Percentiles rank a stretch among this genome's conserved stretches.
Evolutionary conservation across 2,888 invertebrate species (phyloP).

Genomic region (Drosophila tripunctata): DNA sequence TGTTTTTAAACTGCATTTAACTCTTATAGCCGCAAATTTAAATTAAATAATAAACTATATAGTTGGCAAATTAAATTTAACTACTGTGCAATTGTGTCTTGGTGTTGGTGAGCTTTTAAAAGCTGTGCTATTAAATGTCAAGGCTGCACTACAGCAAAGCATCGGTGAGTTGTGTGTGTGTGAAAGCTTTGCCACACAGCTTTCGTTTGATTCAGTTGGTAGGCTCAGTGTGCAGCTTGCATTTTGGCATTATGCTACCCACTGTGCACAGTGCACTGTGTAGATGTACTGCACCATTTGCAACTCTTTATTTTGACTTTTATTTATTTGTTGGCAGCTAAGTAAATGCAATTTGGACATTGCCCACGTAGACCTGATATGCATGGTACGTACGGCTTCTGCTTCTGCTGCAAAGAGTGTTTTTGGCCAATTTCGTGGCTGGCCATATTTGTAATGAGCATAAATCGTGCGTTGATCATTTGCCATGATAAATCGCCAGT

Average conservation of each 20-base stretch:
- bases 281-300: conserved; percentile 78
- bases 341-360: conserved; percentile 77
- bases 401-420: conserved; percentile 32
- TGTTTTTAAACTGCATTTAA: no score
- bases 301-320: conserved; percentile 79
- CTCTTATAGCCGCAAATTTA: neutral
- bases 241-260: conserved; percentile 43
- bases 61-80: neutral
- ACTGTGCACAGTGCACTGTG: conserved; percentile 34
- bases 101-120: conserved; percentile 11
- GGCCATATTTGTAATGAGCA: conserved; percentile 80
- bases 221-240: neutral
- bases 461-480: conserved; percentile 80
- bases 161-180: conserved; percentile 4
- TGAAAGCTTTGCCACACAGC: conserved; percentile 21
- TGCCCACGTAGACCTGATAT: conserved; percentile 54
- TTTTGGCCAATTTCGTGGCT: conserved; percentile 66
- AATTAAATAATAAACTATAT: neutral
- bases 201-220: neutral
- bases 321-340: conserved; percentile 78
- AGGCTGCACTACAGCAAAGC: neutral
- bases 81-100: neutral
- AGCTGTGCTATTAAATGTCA: neutral
- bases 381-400: neutral
- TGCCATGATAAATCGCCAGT: conserved; percentile 78